These are phyloP conservation scores for Drosophila ohnishii DNA, from an alignment of 1,140 invertebrate species.

Conservation along the genomic window DNA sequence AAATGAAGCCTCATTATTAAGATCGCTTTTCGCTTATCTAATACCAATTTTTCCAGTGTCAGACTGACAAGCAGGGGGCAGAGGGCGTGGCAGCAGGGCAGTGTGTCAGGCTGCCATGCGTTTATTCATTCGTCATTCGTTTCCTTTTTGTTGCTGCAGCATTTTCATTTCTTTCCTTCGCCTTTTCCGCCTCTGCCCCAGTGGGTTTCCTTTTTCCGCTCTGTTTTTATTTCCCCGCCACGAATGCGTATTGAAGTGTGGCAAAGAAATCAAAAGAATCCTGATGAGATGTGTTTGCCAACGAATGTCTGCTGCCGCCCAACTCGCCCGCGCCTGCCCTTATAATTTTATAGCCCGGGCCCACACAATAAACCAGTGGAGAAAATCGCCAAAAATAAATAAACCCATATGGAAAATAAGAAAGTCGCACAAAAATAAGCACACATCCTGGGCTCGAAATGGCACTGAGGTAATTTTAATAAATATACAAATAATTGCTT, in stretches of 20 bases:
- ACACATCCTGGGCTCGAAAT: slow-evolving; percentile 12
- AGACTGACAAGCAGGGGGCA: slow-evolving; percentile 26
- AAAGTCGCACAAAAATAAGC: slow-evolving; percentile 28
- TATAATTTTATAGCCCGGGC: slow-evolving; percentile 41
- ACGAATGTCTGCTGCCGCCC: slow-evolving; percentile 4
- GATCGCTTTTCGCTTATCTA: not conserved
- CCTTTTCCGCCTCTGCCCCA: slow-evolving; percentile 14
- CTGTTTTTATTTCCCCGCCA: slow-evolving; percentile 54
- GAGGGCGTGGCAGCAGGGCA: slow-evolving; percentile 16
- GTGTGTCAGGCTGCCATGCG: slow-evolving; percentile 73
- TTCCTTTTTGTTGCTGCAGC: slow-evolving; percentile 61
- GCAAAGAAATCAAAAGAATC: slow-evolving; percentile 77
- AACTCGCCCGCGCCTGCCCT: slow-evolving; percentile 20
- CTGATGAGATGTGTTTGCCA: slow-evolving; percentile 69
- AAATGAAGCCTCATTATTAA: not conserved
- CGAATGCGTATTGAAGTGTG: slow-evolving; percentile 69
- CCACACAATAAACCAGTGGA: slow-evolving; percentile 30
- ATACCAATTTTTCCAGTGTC: slow-evolving; percentile 27
- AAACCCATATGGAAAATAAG: slow-evolving; percentile 47
- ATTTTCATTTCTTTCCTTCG: slow-evolving; percentile 52
- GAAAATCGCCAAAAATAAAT: slow-evolving; percentile 42
- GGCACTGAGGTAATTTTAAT: slow-evolving; percentile 57
- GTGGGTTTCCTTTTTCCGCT: slow-evolving; percentile 11
- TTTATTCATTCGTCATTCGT: slow-evolving; percentile 77
- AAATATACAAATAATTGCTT: slow-evolving; percentile 57